Evolutionary conservation across 2,113 vertebrate genomes (phyloP), one percentile per base, ranked within the genome.

Genomic region (Myxocyprinus asiaticus): DNA sequence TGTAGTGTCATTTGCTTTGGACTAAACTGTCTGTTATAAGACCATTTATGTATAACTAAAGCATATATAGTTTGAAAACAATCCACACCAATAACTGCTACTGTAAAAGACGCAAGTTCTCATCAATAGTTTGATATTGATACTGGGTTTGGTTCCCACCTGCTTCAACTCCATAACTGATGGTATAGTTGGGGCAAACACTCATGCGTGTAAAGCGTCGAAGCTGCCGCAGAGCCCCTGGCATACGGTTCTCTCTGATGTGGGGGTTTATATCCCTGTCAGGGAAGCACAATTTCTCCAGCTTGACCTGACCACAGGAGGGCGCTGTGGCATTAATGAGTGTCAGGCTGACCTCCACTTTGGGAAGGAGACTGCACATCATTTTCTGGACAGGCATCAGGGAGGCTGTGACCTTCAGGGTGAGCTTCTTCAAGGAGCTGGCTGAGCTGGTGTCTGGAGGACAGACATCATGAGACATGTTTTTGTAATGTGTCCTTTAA

Each of bases 181-280:
- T 88, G 82, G 93, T 98, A 90, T 95, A 87, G 85, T 98, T 96
- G 47, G 95, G 94, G 85, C 98, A 99, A 4, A 94, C 85, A 71
- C 92, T 88, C 64, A 93, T 87, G 72, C 91, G 85, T 5, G 94
- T 91, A 67, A 95, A 93, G 17, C 94, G 91, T 9, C 91, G 90
- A 51, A 99, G 95, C 79, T 96, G 95, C 83, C 95, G 90, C 44
- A 99, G 91, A 2, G 87, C 86, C 17, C 96, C 97, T 0, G 95
- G 90, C 33, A 95, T 93, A 85, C 94, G 92, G 87, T 99, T 99
- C 85, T 99, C 98, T 77, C 91, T 93, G 88, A 99, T 94, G 78
- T 96, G 96, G 50, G 97, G 96, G 71, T 92, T 96, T 42, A 91
- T 88, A 63, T 93, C 92, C 69, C 83, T 90, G 63, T 96, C 93